A percentile compares a stretch with the other conserved stretches of the same genome.
Evolutionary conservation across 2,888 invertebrate species (phyloP).

Genomic region (Diadromus collaris): DNA sequence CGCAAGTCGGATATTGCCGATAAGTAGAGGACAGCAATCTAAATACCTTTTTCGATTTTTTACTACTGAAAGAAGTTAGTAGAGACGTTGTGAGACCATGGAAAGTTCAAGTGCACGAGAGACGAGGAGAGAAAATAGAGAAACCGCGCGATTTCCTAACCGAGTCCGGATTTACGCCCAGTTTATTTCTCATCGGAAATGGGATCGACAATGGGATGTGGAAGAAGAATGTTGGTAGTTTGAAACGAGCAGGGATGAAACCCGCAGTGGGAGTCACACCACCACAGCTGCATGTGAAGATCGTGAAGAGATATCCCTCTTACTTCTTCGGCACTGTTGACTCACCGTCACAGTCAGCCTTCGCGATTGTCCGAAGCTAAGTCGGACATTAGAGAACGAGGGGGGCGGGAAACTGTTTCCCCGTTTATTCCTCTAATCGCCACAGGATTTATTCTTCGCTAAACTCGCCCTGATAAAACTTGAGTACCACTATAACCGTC

Average conservation of each 20-base stretch:
- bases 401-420: slow-evolving; percentile 13
- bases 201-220: slow-evolving; percentile 60
- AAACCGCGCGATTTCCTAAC: slow-evolving; percentile 36
- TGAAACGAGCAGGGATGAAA: slow-evolving; percentile 42
- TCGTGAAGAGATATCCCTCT: slow-evolving; percentile 2
- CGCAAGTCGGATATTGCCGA: slow-evolving; percentile 69
- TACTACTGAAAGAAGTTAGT: slow-evolving; percentile 50
- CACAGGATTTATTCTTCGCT: slow-evolving; percentile 40
- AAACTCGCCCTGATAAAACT: slow-evolving; percentile 49
- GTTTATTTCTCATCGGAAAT: slow-evolving; percentile 77
- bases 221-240: slow-evolving; percentile 56
- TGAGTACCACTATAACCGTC: slow-evolving; percentile 45
- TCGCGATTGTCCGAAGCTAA: slow-evolving; percentile 41
- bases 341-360: neutral
- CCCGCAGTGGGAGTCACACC: slow-evolving; percentile 18
- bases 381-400: neutral
- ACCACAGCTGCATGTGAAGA: slow-evolving; percentile 18
- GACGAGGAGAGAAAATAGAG: slow-evolving; percentile 35
- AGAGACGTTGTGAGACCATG: slow-evolving; percentile 22
- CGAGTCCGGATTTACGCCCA: slow-evolving; percentile 72
- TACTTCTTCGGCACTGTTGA: slow-evolving; percentile 6
- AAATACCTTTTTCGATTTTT: slow-evolving; percentile 69
- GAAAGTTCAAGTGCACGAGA: neutral
- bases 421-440: slow-evolving; percentile 14
- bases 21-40: slow-evolving; percentile 68